These are phyloP conservation scores for Trinorchestia longiramus DNA, from an alignment of 1,140 invertebrate species.

Conservation along the genomic window DNA sequence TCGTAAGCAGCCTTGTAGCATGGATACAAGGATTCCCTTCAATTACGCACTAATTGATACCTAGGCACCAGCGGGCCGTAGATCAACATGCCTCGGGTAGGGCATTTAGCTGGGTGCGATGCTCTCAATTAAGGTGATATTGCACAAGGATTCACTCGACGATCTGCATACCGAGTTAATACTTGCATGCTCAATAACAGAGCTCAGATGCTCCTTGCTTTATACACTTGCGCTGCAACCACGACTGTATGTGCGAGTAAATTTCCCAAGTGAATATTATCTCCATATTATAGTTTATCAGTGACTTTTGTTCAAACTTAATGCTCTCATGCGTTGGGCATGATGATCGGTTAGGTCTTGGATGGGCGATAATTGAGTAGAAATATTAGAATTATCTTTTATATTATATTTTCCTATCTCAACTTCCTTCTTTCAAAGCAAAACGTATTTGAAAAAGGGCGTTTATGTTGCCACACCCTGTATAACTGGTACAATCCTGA, in stretches of 20 bases:
- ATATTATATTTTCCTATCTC: too few species aligned
- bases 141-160: background rate
- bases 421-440: too few species aligned
- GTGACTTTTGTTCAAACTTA: background rate
- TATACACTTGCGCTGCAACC: background rate
- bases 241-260: background rate
- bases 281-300: background rate
- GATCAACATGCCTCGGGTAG: constrained; percentile 31
- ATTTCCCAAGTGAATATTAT: background rate
- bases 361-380: too few species aligned
- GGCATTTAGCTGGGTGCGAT: background rate
- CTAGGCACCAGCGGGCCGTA: background rate
- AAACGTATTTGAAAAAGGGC: too few species aligned
- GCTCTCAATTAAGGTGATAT: background rate
- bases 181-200: background rate
- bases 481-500: too few species aligned
- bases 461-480: too few species aligned
- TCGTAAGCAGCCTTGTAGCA: constrained; percentile 11
- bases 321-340: too few species aligned
- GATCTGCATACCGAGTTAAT: background rate
- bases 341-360: too few species aligned
- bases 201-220: background rate
- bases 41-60: constrained; percentile 38
- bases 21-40: constrained; percentile 33
- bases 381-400: too few species aligned